These are phyloP conservation scores for Neodiprion virginianus DNA, from an alignment of 1,140 invertebrate genomes.

Conservation along the genomic window DNA sequence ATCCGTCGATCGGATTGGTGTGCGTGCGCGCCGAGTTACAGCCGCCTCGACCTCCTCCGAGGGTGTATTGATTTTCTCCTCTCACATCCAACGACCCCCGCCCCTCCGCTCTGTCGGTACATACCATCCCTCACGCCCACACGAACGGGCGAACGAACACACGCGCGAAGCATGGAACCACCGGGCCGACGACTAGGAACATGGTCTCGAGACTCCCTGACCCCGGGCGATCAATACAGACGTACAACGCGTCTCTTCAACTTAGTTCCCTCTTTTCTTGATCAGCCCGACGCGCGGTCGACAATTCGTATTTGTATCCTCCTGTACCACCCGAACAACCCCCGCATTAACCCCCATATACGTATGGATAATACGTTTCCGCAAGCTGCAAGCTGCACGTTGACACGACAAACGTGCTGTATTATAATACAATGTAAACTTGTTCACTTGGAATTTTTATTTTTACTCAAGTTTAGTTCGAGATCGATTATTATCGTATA, in stretches of 20 bases:
- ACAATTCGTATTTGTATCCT: neutral
- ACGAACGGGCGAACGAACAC: too few species aligned
- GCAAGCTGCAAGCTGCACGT: too few species aligned
- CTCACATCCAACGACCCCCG: constrained; percentile 10
- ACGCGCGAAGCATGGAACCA: neutral
- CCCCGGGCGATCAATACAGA: neutral
- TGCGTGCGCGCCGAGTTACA: neutral
- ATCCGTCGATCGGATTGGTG: neutral
- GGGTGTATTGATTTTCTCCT: constrained; percentile 46
- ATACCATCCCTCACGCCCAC: too few species aligned
- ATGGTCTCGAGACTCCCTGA: constrained; percentile 3
- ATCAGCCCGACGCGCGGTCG: neutral
- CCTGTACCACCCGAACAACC: constrained; percentile 2
- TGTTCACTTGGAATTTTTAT: too few species aligned
- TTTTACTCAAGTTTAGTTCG: too few species aligned
- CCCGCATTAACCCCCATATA: neutral
- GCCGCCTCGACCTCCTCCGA: constrained; percentile 19
- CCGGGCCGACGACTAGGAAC: neutral
- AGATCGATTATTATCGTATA: too few species aligned
- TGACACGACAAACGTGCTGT: too few species aligned
- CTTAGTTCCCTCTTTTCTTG: neutral
- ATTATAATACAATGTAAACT: too few species aligned
- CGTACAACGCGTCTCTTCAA: neutral
- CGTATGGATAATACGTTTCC: too few species aligned
- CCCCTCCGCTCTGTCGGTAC: neutral